These are phyloP conservation scores for Carlito syrichta DNA, from an alignment of 2,113 vertebrate species.

Conservation along the genomic window DNA sequence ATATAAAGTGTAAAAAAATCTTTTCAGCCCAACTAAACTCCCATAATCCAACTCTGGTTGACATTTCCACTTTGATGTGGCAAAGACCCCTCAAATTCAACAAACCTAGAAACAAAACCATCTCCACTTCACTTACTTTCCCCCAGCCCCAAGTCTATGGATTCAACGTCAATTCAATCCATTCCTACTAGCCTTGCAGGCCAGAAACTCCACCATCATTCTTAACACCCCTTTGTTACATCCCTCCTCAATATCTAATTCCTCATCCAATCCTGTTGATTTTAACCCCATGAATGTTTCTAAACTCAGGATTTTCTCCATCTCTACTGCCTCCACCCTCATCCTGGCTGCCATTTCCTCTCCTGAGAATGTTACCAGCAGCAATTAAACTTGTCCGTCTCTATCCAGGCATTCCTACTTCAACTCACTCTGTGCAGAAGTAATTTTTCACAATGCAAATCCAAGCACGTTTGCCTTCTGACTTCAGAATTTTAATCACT, in stretches of 20 bases:
- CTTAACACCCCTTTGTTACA: not conserved
- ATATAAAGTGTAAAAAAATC: not conserved
- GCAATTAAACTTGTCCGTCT: not conserved
- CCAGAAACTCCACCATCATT: not conserved
- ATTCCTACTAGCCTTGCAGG: not conserved
- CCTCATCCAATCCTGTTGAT: not conserved
- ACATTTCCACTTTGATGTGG: not conserved
- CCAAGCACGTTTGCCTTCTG: not conserved
- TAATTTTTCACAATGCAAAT: not conserved
- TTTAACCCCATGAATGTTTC: not conserved
- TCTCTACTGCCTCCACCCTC: not conserved
- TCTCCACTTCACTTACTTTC: too few species aligned
- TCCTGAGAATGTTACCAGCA: not conserved
- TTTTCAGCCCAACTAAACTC: not conserved
- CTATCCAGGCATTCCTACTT: not conserved
- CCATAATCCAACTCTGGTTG: not conserved
- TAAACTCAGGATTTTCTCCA: not conserved
- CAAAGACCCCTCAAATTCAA: not conserved
- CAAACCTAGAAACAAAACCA: not conserved
- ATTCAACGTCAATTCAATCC: not conserved
- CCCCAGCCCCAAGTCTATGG: not conserved
- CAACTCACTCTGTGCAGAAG: too few species aligned
- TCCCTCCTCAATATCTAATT: not conserved
- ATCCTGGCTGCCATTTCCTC: not conserved
- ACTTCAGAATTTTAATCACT: not conserved